These are phyloP conservation scores for Cariama cristata DNA, from an alignment of 2,113 vertebrate species.

Conservation along the genomic window DNA sequence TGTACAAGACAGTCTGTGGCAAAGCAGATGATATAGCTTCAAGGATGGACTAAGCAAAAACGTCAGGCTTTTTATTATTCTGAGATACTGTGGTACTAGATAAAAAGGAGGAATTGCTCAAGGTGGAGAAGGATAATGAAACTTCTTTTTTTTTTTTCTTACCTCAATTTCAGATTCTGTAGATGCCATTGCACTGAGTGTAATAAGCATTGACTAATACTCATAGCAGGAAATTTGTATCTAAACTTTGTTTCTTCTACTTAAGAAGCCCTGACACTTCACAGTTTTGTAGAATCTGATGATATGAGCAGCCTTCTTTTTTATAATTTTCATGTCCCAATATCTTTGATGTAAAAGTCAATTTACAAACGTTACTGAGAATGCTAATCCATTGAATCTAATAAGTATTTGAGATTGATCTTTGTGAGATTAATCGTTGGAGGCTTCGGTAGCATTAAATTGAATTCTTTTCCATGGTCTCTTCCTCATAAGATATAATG, in stretches of 20 bases:
- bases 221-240: background rate
- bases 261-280: background rate
- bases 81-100: background rate
- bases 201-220: background rate
- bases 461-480: background rate
- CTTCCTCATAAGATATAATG: background rate
- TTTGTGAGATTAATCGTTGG: slow-evolving; percentile 4
- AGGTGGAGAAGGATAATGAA: background rate
- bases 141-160: background rate
- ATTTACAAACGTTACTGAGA: background rate
- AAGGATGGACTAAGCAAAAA: background rate
- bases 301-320: background rate
- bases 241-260: background rate
- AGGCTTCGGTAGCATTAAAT: slow-evolving; percentile 25
- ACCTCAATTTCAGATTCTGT: background rate
- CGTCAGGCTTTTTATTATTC: background rate
- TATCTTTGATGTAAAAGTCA: slow-evolving; percentile 6
- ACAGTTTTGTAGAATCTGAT: background rate
- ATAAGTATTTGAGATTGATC: slow-evolving; percentile 5
- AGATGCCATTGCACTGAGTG: background rate
- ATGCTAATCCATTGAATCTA: background rate
- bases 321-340: background rate
- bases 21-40: background rate
- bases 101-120: background rate
- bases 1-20: background rate